Evolutionary conservation across 1,140 invertebrate genomes (phyloP).

Genomic region (Drosophila carrolli): DNA sequence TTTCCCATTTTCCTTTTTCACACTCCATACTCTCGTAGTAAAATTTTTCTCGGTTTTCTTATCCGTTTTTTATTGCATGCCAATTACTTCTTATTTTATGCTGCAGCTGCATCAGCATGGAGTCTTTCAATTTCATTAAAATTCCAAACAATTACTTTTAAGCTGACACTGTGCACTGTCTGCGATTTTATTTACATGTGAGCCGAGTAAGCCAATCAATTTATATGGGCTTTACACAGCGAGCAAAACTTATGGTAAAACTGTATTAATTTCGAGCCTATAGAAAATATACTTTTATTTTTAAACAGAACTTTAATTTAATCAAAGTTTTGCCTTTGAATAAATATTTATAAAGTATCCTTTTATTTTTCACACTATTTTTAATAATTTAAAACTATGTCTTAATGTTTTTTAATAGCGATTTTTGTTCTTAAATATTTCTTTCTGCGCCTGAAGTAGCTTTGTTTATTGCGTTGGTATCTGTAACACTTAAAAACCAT

Average conservation of each 20-base stretch:
- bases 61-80: slow-evolving; percentile 67
- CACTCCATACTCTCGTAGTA: neutral
- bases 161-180: slow-evolving; percentile 47
- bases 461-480: too few relatives aligned
- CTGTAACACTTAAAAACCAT: too few relatives aligned
- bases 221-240: slow-evolving; percentile 16
- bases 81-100: slow-evolving; percentile 77
- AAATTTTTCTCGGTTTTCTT: slow-evolving; percentile 32
- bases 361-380: too few relatives aligned
- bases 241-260: neutral
- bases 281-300: too few relatives aligned
- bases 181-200: slow-evolving; percentile 40
- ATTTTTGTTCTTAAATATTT: too few relatives aligned
- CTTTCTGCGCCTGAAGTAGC: too few relatives aligned
- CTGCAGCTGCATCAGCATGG: slow-evolving; percentile 35
- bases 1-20: slow-evolving; percentile 32
- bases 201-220: slow-evolving; percentile 24
- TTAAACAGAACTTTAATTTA: too few relatives aligned
- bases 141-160: slow-evolving; percentile 57
- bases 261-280: neutral
- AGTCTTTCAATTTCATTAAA: slow-evolving; percentile 76
- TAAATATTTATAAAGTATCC: too few relatives aligned
- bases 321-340: too few relatives aligned
- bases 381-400: neutral
- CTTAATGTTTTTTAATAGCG: too few relatives aligned